Conservation (phyloP, 2,888 invertebrate genomes). For the Teinopalpus imperialis region DNA sequence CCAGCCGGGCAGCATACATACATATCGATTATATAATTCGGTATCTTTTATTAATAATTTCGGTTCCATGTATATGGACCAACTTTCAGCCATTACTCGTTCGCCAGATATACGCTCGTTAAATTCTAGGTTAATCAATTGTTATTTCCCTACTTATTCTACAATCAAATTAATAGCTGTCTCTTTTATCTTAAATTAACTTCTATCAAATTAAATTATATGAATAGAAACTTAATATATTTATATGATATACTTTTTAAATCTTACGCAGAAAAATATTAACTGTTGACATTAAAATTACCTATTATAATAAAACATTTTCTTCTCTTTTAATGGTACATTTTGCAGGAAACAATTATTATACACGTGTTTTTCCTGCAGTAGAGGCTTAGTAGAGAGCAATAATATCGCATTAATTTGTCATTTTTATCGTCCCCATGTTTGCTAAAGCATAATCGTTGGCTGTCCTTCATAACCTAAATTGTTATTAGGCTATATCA, state of each 20-base stretch:
- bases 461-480: constrained; percentile 50
- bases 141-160: too few species aligned
- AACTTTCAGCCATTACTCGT: too few species aligned
- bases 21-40: too few species aligned
- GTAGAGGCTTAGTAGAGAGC: constrained; percentile 31
- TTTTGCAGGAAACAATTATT: constrained; percentile 30
- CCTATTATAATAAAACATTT: too few species aligned
- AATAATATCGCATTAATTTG: constrained; percentile 49
- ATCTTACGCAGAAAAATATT: background rate
- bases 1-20: too few species aligned
- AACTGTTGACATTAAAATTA: too few species aligned
- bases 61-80: too few species aligned
- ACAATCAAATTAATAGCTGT: too few species aligned
- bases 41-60: too few species aligned
- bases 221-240: background rate
- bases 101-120: too few species aligned
- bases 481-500: constrained; percentile 61
- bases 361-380: constrained; percentile 8
- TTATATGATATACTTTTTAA: background rate
- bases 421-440: constrained; percentile 59
- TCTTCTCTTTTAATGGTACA: background rate
- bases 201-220: background rate
- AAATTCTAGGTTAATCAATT: too few species aligned
- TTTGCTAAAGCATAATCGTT: constrained; percentile 60
- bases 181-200: background rate